Percentiles rank a stretch among this genome's conserved stretches.
These are phyloP conservation scores for Polia nebulosa DNA, from an alignment of 2,888 invertebrate genomes.

Conservation along the genomic window DNA sequence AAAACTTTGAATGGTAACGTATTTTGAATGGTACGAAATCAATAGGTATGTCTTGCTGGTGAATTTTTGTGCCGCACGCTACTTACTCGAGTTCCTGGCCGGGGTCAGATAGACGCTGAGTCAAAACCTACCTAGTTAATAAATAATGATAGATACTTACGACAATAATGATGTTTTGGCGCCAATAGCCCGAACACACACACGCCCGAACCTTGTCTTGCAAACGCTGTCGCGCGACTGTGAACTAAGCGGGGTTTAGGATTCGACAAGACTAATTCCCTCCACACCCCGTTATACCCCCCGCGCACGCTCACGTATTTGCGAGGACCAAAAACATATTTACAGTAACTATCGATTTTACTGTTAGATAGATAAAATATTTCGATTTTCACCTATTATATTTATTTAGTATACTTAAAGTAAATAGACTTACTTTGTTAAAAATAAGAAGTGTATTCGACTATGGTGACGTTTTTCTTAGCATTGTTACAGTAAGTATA, in stretches of 20 bases:
- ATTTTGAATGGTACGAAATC: constrained; percentile 5
- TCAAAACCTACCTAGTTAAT: constrained; percentile 9
- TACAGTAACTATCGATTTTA: constrained; percentile 13
- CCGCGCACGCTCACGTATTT: constrained; percentile 11
- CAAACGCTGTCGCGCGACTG: constrained; percentile 11
- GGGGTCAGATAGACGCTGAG: constrained; percentile 7
- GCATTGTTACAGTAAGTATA: no score
- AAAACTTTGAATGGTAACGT: constrained; percentile 5
- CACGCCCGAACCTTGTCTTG: constrained; percentile 9
- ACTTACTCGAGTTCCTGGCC: constrained; percentile 4
- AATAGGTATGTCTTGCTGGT: constrained; percentile 3
- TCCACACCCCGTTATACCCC: constrained; percentile 4
- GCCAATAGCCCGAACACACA: constrained; percentile 9
- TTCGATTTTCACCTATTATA: no score
- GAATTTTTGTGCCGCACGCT: not conserved
- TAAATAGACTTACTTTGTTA: no score
- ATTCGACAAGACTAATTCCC: constrained; percentile 10
- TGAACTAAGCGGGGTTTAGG: constrained; percentile 5
- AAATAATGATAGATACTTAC: constrained; percentile 10
- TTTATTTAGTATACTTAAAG: no score
- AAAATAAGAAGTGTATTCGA: no score
- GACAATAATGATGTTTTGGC: constrained; percentile 7
- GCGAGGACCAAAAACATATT: constrained; percentile 15
- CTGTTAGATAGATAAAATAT: no score
- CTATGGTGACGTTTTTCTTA: no score